Evolutionary conservation across 2,888 invertebrate species (phyloP).

Genomic region (Drosophila phalerata): DNA sequence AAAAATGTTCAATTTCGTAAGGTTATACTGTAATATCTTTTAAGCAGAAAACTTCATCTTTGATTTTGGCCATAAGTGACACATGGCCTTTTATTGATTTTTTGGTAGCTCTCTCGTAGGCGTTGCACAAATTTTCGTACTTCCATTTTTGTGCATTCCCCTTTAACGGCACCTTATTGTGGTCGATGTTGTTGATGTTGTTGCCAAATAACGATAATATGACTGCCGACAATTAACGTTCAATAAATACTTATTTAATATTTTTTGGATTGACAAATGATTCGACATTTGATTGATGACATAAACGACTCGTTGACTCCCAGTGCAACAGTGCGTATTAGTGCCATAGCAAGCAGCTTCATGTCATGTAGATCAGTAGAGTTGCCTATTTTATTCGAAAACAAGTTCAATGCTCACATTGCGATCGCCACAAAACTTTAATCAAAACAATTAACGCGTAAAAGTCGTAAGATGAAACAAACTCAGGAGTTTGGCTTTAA

Average conservation of each 20-base stretch:
- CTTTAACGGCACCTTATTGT: constrained; percentile 23
- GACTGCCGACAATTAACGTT: constrained; percentile 70
- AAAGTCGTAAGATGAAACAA: constrained; percentile 43
- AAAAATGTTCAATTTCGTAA: not conserved
- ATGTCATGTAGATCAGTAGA: constrained; percentile 8
- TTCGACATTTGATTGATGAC: constrained; percentile 49
- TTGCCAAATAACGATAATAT: constrained; percentile 30
- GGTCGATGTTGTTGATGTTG: not conserved
- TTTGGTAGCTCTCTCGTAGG: constrained; percentile 50
- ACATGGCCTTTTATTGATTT: constrained; percentile 52
- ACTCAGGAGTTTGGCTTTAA: constrained; percentile 19
- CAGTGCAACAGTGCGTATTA: constrained; percentile 15
- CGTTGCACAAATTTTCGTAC: constrained; percentile 59
- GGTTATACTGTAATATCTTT: not conserved
- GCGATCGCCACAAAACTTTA: constrained; percentile 43
- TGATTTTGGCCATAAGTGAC: constrained; percentile 26
- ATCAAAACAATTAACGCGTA: constrained; percentile 75
- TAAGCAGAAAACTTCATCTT: not conserved
- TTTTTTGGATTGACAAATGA: constrained; percentile 65
- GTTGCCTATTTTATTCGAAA: constrained; percentile 21
- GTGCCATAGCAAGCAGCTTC: constrained; percentile 38
- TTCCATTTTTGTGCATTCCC: constrained; percentile 48
- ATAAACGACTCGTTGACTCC: constrained; percentile 10
- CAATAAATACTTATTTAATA: constrained; percentile 68
- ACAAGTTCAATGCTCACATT: constrained; percentile 55